Base-by-base conservation (phyloP, 2,113 vertebrate species). In the Brachypteracias leptosomus region DNA sequence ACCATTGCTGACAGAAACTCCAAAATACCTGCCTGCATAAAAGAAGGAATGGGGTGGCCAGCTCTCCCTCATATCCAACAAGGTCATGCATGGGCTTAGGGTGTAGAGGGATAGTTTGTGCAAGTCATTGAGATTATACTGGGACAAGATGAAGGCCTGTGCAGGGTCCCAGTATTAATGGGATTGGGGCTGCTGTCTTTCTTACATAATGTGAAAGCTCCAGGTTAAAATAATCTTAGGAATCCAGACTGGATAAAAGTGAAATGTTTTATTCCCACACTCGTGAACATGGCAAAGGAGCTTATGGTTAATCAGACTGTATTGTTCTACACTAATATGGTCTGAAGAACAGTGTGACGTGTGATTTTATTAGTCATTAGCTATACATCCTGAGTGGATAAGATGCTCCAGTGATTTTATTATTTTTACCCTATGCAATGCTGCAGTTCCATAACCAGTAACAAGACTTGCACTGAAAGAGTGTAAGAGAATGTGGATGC, bases 341-440 rank as follows among this genome's bases (percentile, higher is more conserved):
- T 51, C 51, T 71, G 65, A 80, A 62, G 67, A 89, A n/a, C 26
- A 74, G 51, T 8, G 73, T 57, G 81, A 40, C 2, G 1, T 62
- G 42, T 82, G 88, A 85, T 87, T 95, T 91, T 62, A 82, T 89
- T 74, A 90, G 57, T 90, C 62, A 79, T 96, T 91, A 94, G 68
- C 92, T 72, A 14, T 44, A 65, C 40, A 72, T 88, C 38, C 66
- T 59, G 42, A 51, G 29, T 44, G 47, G 38, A 42, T 72, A 52
- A 28, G 35, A 67, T 75, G 88, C 74, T 94, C 38, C 44, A 61
- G 74, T 94, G 88, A 68, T 85, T 94, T 94, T 78, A 68, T 67
- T 91, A 63, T 85, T 89, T 87, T 11, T 78, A 68, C n/a, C 25
- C 38, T n/a, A 3, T 65, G 61, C 59, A 82, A 70, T 59, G 42